phyloP scores from a whole-genome alignment of 2,113 vertebrate genomes.

The Mus pahari region DNA sequence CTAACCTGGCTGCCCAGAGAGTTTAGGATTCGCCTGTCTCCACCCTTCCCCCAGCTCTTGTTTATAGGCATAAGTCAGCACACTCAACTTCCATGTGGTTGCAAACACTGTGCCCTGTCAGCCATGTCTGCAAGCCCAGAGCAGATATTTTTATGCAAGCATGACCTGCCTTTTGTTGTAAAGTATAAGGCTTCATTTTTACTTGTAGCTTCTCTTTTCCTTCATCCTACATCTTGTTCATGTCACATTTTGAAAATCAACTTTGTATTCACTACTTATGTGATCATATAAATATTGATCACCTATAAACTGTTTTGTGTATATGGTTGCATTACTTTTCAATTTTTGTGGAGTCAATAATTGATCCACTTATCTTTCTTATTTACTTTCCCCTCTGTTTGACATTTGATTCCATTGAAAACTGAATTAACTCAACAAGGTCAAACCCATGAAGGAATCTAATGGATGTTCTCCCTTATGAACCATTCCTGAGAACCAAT shows the following conservation, averaged over 20 bases:
- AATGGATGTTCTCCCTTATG: not conserved
- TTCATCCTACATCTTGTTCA: not conserved
- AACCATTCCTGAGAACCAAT: not conserved
- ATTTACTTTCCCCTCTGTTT: conserved; percentile 7
- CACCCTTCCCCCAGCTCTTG: not conserved
- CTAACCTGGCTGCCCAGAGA: not conserved
- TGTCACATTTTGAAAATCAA: not conserved
- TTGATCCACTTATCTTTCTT: conserved; percentile 29
- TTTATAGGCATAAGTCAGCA: not conserved
- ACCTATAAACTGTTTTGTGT: not conserved
- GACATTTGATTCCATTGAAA: not conserved
- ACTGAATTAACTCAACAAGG: not conserved
- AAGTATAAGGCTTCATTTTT: not conserved
- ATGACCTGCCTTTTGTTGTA: not conserved
- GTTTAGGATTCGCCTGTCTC: not conserved
- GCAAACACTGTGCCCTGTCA: too few relatives aligned
- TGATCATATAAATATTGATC: not conserved
- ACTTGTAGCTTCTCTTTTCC: not conserved
- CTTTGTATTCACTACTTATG: conserved; percentile 3
- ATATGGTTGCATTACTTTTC: conserved; percentile 3
- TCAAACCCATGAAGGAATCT: not conserved
- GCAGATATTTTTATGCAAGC: not conserved
- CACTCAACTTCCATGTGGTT: too few relatives aligned
- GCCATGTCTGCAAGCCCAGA: too few relatives aligned
- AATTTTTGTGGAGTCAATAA: not conserved